Conservation (phyloP, 1,140 invertebrate genomes). For the Pachypeltis micranthus region DNA sequence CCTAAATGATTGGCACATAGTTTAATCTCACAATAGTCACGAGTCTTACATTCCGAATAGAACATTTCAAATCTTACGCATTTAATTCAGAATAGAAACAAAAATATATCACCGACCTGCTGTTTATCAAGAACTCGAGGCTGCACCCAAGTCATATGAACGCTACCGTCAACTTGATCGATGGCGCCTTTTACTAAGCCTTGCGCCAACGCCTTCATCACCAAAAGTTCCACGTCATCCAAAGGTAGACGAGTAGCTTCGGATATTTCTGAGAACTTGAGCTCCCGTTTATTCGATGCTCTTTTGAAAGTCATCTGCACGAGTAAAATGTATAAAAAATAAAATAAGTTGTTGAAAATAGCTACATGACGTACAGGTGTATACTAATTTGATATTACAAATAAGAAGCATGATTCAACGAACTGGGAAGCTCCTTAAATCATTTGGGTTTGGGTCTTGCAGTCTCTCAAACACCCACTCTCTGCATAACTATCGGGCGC, state of each 20-base stretch:
- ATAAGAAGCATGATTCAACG: too few species aligned
- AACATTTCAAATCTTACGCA: not conserved
- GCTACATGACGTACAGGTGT: too few species aligned
- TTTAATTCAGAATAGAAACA: not conserved
- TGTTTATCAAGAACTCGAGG: slow-evolving; percentile 71
- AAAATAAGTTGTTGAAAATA: too few species aligned
- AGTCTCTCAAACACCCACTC: too few species aligned
- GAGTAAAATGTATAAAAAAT: too few species aligned
- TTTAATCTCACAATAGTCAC: not conserved
- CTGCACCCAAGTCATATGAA: slow-evolving; percentile 84
- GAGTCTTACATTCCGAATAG: not conserved
- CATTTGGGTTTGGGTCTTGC: too few species aligned
- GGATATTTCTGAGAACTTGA: slow-evolving; percentile 87
- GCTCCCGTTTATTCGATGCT: slow-evolving; percentile 52
- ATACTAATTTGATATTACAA: too few species aligned
- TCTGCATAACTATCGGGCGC: too few species aligned
- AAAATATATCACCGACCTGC: slow-evolving; percentile 46
- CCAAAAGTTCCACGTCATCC: slow-evolving; percentile 83
- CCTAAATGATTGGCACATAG: not conserved
- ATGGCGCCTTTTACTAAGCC: slow-evolving; percentile 88
- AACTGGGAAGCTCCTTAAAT: too few species aligned
- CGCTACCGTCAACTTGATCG: slow-evolving; percentile 76
- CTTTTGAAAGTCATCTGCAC: slow-evolving; percentile 56
- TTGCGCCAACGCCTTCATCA: slow-evolving; percentile 97
- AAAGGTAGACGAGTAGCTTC: slow-evolving; percentile 66